These are phyloP conservation scores for Ammodytes marinus DNA, from an alignment of 2,113 vertebrate genomes.

Conservation along the genomic window DNA sequence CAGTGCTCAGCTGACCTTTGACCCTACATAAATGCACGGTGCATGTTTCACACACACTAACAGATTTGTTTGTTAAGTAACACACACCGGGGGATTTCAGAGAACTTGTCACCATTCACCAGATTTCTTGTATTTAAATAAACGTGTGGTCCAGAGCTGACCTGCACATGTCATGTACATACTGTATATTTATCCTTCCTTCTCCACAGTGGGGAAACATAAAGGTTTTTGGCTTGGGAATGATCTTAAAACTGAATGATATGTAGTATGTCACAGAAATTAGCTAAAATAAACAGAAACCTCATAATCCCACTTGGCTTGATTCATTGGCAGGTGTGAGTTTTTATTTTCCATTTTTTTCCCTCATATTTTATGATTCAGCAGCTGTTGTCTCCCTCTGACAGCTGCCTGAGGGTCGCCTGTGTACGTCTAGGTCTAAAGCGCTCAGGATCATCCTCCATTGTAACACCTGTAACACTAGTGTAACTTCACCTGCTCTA, in stretches of 20 bases:
- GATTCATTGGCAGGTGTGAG: not conserved
- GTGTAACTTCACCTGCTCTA: not conserved
- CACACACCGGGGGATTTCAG: not conserved
- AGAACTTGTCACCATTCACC: not conserved
- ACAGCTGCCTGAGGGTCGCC: conserved; percentile 10
- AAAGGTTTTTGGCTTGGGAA: not conserved
- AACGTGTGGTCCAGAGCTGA: not conserved
- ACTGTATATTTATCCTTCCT: not conserved
- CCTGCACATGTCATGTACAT: not conserved
- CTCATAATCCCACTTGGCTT: not conserved
- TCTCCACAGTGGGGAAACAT: not conserved
- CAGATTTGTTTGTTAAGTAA: not conserved
- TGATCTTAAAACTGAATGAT: not conserved
- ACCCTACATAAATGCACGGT: conserved; percentile 21
- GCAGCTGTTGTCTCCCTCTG: conserved; percentile 8
- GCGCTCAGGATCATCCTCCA: not conserved
- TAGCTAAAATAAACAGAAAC: not conserved
- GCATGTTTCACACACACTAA: not conserved
- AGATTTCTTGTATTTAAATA: not conserved
- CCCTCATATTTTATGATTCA: not conserved
- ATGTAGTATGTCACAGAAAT: not conserved
- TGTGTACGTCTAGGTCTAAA: not conserved
- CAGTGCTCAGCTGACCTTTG: conserved; percentile 23
- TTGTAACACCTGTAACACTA: conserved; percentile 1
- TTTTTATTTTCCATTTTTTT: not conserved